Base-by-base conservation (phyloP, 2,797 vertebrate species). In the Thunnus albacares region DNA sequence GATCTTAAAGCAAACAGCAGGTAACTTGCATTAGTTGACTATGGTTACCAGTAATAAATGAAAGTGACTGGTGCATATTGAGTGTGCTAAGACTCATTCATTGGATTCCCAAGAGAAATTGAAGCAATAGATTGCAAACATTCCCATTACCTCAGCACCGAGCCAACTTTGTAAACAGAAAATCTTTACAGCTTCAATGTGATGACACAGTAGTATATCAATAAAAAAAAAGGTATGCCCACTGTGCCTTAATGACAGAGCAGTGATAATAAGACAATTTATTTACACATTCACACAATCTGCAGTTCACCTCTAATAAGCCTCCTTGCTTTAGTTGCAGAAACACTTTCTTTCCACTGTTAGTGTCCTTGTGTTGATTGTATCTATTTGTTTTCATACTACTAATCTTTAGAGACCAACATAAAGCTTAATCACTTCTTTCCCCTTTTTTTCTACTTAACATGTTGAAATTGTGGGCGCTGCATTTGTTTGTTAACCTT, bases 101-200 rank as follows among this genome's bases (percentile, higher is more conserved):
- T 51, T 65, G 28, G 51, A 68, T 83, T 75, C 71, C 41, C 3
- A 0, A 56, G 71, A 87, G 75, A 80, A 74, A 84, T 22, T 58
- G 64, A 82, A 68, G 47, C 70, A 67, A 20, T 68, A 52, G 56
- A 69, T 65, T 87, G 71, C 59, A 76, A 80, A 80, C n/a, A 28
- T 81, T 79, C 52, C 66, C 82, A 82, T 90, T 85, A 79, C 63
- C 52, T 74, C 35, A 26, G 72, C 60, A 28, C 35, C 57, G 38
- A 68, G 45, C 22, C 68, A 55, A 65, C 69, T 79, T 70, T 60
- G 64, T 74, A 71, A 84, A 81, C 38, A 81, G 64, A 82, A 86
- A 55, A 62, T 79, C 62, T 73, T 82, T 77, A 79, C 53, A 38
- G 71, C 69, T 73, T 79, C 6, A 20, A 41, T 75, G 64, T 53